Evolutionary conservation across 2,888 invertebrate genomes (phyloP).

Genomic region (Napeogenes sylphis): DNA sequence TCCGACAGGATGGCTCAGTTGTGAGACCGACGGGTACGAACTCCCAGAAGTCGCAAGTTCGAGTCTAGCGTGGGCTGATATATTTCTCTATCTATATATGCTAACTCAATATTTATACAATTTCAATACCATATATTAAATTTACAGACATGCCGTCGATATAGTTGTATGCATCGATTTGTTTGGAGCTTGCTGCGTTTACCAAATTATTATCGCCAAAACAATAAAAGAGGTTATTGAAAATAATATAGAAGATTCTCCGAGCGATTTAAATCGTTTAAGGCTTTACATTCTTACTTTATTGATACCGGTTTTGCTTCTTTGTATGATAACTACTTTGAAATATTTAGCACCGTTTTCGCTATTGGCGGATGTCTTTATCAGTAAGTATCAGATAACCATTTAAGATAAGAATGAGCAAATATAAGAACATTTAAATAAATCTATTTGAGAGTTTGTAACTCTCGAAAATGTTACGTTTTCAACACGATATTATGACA

Average conservation of each 20-base stretch:
- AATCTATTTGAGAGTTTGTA: no score
- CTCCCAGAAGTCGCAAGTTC: no score
- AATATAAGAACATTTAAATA: no score
- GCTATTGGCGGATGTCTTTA: conserved; percentile 61
- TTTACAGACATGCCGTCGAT: conserved; percentile 57
- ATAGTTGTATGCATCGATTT: conserved; percentile 61
- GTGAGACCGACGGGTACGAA: no score
- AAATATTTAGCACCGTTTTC: conserved; percentile 69
- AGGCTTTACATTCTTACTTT: conserved; percentile 56
- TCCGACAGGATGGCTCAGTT: no score
- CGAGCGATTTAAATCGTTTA: conserved; percentile 37
- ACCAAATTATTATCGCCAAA: conserved; percentile 68
- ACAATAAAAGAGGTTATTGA: conserved; percentile 58
- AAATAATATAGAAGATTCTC: conserved; percentile 32
- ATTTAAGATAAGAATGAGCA: no score
- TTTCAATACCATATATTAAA: neutral
- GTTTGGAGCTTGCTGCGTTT: conserved; percentile 68
- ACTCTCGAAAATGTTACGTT: no score
- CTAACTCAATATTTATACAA: no score
- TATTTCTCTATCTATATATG: no score
- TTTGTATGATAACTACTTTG: conserved; percentile 67
- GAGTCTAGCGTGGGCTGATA: no score
- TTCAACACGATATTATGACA: no score
- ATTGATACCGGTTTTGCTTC: conserved; percentile 56
- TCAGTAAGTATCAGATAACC: conserved; percentile 46